Percentiles rank a stretch among this genome's conserved stretches.
These are phyloP conservation scores for Rhabdornis inornatus DNA, from an alignment of 2,113 vertebrate species.

Conservation along the genomic window DNA sequence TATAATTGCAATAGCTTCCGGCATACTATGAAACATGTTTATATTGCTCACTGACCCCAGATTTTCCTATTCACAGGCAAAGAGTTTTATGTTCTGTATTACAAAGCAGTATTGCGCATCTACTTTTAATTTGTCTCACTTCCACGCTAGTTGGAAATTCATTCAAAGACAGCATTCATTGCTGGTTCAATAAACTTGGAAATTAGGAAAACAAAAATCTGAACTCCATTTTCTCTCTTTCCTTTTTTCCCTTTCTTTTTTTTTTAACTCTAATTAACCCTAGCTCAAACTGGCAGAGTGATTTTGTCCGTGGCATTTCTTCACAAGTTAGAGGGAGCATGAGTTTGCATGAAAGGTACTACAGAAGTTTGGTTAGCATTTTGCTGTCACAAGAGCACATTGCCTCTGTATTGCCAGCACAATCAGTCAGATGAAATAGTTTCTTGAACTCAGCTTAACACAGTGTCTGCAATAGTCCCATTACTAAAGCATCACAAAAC, in stretches of 20 bases:
- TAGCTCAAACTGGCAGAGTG: neutral
- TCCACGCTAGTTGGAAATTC: neutral
- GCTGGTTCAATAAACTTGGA: neutral
- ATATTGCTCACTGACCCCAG: neutral
- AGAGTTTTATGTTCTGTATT: neutral
- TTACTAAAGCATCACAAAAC: neutral
- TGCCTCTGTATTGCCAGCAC: neutral
- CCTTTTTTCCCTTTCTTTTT: neutral
- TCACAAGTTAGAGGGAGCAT: neutral
- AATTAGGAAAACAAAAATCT: neutral
- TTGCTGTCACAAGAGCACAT: neutral
- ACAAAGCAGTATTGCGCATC: neutral
- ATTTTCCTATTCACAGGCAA: neutral
- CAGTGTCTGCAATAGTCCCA: neutral
- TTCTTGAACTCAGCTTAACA: slow-evolving; percentile 31
- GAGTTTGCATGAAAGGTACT: neutral
- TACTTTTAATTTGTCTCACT: neutral
- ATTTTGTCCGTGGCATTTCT: neutral
- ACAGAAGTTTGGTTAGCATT: neutral
- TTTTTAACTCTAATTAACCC: neutral
- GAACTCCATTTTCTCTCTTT: neutral
- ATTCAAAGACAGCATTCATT: neutral
- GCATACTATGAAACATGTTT: neutral
- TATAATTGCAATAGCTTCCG: neutral
- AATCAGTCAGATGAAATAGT: slow-evolving; percentile 33